Conservation (phyloP, 2,797 vertebrate species). For the Manis crassicaudata region DNA sequence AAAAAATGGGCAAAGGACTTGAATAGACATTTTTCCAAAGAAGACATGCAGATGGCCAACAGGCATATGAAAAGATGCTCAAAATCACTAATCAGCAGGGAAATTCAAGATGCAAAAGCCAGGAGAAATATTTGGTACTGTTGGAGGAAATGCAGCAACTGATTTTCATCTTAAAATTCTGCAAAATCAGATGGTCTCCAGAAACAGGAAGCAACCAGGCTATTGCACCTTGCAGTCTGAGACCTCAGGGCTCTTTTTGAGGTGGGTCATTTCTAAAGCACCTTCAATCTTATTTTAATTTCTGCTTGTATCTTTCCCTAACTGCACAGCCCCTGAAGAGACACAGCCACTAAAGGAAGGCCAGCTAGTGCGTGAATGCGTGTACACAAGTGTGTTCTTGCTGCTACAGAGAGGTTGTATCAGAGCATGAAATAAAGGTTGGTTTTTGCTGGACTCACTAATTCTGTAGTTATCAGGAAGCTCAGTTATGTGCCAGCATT, state of each 20-base stretch:
- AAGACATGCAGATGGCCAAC: neutral
- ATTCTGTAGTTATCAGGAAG: neutral
- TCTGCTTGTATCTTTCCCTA: slow-evolving; percentile 74
- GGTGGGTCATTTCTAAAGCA: slow-evolving; percentile 52
- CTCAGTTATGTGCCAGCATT: neutral
- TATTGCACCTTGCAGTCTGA: neutral
- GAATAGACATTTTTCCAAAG: neutral
- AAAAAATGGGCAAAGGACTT: neutral
- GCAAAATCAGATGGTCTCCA: neutral
- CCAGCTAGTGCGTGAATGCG: slow-evolving; percentile 38
- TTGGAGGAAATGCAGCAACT: neutral
- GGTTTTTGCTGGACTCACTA: neutral
- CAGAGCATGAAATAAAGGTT: neutral
- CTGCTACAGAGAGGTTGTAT: neutral
- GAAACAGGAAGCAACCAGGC: neutral
- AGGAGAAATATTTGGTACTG: neutral
- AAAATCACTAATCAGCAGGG: neutral
- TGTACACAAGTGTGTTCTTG: neutral
- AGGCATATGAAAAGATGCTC: neutral
- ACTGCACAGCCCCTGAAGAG: slow-evolving; percentile 68
- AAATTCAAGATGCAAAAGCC: neutral
- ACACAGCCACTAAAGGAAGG: slow-evolving; percentile 61
- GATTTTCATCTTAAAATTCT: neutral
- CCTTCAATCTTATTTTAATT: slow-evolving; percentile 67
- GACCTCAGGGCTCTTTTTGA: neutral